Evolutionary conservation across 2,113 vertebrate genomes (phyloP), one percentile per base, ranked within the genome.

Genomic region (Pimephales promelas): DNA sequence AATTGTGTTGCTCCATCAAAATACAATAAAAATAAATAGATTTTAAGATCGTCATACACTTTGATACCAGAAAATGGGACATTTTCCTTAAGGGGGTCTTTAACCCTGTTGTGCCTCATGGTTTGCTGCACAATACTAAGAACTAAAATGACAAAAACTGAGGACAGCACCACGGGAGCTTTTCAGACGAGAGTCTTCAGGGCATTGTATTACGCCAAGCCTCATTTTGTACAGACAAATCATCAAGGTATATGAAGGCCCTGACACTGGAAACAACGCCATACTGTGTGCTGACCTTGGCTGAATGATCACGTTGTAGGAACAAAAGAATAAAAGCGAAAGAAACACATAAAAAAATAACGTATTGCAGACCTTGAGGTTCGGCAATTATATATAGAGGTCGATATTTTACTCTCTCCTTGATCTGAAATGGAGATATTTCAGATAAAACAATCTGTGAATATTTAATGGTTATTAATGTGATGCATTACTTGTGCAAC

Each of bases 401-500:
- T 73, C 8, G 2, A 16, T 40, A 72, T 43, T 70, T 59, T 76
- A 31, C 43, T 49, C 78, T 18, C 43, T 47, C 77, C 40, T 79
- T 31, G 43, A 79, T 49, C 43, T 66, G 18, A 70, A 56, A 81
- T 66, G 45, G 45, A 81, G 62, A 81, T 70, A 70, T 81, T 81
- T 81, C 43, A 56, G 10, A 79, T 79, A 79, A 66, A 79, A 79
- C 13, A 79, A 79, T 64, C 24, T 64, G 57, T 66, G 61, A 70
- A 81, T 81, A 70, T 81, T 54, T 70, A 81, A 70, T 81, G 61
- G 47, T 70, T 81, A 54, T 56, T 81, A 71, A 81, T 70, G 79
- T 18, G 79, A 70, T 81, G 61, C 70, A 81, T 40, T 14, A 31
- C 79, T 79, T 47, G 78, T 49, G 59, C 18, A 3, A 79, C 57